phyloP scores from a whole-genome alignment of 2,888 invertebrate species.

The Axea sp. region DNA sequence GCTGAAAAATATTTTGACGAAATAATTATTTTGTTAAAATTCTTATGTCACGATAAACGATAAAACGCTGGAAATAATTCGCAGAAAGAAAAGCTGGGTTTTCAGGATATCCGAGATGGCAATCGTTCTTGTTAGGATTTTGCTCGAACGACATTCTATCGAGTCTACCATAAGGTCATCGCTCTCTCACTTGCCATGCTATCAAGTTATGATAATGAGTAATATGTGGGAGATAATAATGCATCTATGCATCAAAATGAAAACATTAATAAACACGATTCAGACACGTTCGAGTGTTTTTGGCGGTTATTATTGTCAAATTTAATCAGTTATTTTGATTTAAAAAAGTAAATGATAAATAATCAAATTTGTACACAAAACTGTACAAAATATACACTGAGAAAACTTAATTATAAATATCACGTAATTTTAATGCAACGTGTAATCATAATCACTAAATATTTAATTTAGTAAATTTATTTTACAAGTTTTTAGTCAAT shows the following conservation, averaged over 20 bases:
- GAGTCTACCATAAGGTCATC: conserved; percentile 55
- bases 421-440: too few species aligned
- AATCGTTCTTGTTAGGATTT: conserved; percentile 43
- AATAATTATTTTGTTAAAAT: conserved; percentile 1
- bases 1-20: neutral
- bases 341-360: too few species aligned
- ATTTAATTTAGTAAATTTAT: too few species aligned
- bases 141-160: conserved; percentile 58
- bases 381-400: too few species aligned
- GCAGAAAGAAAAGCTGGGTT: conserved; percentile 45
- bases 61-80: conserved; percentile 20
- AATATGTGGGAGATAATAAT: conserved; percentile 57
- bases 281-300: too few species aligned
- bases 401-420: too few species aligned
- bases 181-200: conserved; percentile 57
- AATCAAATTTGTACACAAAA: too few species aligned
- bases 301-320: too few species aligned
- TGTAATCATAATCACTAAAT: too few species aligned
- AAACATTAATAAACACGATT: conserved; percentile 19
- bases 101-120: conserved; percentile 36
- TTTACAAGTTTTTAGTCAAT: too few species aligned
- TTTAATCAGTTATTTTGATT: too few species aligned
- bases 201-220: conserved; percentile 63
- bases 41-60: conserved; percentile 14
- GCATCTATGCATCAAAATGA: conserved; percentile 31